Conservation (phyloP, 2,888 invertebrate species). For the Metacarcinus magister region DNA sequence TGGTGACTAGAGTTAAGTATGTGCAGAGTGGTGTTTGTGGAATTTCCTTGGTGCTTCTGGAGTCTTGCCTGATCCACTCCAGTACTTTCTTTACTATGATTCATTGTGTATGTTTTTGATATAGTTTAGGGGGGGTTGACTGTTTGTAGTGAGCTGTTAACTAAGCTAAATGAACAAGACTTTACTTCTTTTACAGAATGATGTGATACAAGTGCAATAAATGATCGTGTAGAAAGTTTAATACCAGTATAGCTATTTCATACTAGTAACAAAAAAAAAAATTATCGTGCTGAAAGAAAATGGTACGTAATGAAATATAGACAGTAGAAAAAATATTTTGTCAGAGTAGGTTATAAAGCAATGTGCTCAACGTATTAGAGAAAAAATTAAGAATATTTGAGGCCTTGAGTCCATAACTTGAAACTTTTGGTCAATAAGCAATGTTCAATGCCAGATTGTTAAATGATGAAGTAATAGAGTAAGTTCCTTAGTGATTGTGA, state of each 20-base stretch:
- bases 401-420: background rate
- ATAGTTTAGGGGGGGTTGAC: conserved; percentile 5
- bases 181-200: conserved; percentile 32
- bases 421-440: background rate
- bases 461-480: background rate
- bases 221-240: conserved; percentile 19
- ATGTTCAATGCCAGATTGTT: conserved; percentile 2
- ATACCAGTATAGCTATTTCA: conserved; percentile 39
- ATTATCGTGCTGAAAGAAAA: background rate
- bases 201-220: conserved; percentile 39
- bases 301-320: background rate
- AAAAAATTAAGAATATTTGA: conserved; percentile 50
- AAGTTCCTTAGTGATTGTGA: conserved; percentile 31
- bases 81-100: conserved; percentile 18
- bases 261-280: conserved; percentile 14
- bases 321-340: conserved; percentile 10
- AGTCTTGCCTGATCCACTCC: conserved; percentile 39
- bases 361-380: background rate
- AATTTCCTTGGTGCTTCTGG: conserved; percentile 39
- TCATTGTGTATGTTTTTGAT: background rate
- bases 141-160: conserved; percentile 29
- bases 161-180: background rate
- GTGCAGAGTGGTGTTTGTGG: conserved; percentile 44
- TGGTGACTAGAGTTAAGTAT: conserved; percentile 61
- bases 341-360: background rate